Conservation (phyloP, 2,113 vertebrate species). For the Sinocyclocheilus rhinocerous region DNA sequence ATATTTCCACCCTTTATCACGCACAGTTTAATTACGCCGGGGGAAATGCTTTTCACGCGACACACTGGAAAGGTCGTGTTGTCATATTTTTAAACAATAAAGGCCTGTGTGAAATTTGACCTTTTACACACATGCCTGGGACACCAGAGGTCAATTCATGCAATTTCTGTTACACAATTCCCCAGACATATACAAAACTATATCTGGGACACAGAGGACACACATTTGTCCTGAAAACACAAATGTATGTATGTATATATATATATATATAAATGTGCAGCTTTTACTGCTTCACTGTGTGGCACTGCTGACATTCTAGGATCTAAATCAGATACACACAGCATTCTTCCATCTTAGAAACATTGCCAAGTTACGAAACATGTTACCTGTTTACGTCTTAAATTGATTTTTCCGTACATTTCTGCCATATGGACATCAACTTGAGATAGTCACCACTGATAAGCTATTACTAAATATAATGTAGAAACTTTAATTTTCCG, state of each 20-base stretch:
- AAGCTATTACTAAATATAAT: too few relatives aligned
- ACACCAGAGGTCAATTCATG: not conserved
- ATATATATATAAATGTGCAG: not conserved
- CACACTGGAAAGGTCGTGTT: not conserved
- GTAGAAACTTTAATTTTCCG: too few relatives aligned
- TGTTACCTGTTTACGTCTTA: too few relatives aligned
- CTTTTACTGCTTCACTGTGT: too few relatives aligned
- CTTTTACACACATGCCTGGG: not conserved
- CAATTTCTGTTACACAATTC: not conserved
- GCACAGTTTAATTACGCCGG: not conserved
- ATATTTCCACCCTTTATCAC: not conserved
- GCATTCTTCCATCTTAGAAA: too few relatives aligned
- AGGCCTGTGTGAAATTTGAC: not conserved
- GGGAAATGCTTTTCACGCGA: not conserved
- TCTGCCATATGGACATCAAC: too few relatives aligned
- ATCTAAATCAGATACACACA: too few relatives aligned
- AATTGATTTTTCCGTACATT: too few relatives aligned
- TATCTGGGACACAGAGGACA: not conserved
- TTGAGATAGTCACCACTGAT: too few relatives aligned
- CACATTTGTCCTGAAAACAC: not conserved
- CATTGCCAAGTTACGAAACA: too few relatives aligned
- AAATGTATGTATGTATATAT: not conserved
- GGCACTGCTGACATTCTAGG: too few relatives aligned
- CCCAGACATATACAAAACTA: constrained; percentile 49
- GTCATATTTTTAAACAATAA: constrained; percentile 6